Percentiles rank a stretch among this genome's conserved stretches.
Conservation (phyloP, 2,797 vertebrate genomes). For the Cirrhinus molitorella region DNA sequence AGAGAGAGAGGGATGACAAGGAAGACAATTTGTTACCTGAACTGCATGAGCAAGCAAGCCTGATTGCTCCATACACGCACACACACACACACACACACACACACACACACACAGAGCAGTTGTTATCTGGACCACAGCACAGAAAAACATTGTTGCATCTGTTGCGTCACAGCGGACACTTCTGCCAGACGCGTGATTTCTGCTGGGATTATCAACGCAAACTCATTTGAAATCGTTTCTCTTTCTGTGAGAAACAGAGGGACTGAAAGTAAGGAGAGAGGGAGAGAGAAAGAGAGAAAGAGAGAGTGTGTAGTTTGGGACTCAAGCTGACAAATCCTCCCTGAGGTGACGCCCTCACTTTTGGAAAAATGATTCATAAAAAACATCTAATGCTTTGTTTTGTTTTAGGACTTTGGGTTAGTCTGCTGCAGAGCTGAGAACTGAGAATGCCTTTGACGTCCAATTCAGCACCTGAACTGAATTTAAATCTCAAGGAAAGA, state of each 20-base stretch:
- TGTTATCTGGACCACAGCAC: conserved; percentile 10
- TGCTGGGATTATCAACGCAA: conserved; percentile 3
- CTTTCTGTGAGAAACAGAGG: background rate
- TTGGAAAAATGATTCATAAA: background rate
- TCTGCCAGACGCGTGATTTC: conserved; percentile 10
- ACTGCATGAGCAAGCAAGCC: conserved; percentile 71
- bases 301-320: too few species aligned
- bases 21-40: conserved; percentile 79
- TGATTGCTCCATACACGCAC: conserved; percentile 67
- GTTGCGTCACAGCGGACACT: conserved; percentile 32
- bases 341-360: background rate
- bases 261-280: background rate
- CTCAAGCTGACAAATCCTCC: background rate
- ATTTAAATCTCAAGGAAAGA: background rate
- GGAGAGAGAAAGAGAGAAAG: background rate
- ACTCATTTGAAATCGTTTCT: background rate
- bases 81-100: conserved; percentile 21
- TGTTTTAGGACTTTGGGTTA: background rate
- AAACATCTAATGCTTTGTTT: background rate
- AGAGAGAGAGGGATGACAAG: conserved; percentile 77
- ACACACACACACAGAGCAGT: conserved; percentile 21
- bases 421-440: background rate
- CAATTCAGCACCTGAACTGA: background rate
- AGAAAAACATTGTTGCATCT: conserved; percentile 27
- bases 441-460: background rate